Percentiles rank a stretch among this genome's conserved stretches.
Conservation (phyloP, 1,140 invertebrate species). For the Meloidogyne hapla region DNA sequence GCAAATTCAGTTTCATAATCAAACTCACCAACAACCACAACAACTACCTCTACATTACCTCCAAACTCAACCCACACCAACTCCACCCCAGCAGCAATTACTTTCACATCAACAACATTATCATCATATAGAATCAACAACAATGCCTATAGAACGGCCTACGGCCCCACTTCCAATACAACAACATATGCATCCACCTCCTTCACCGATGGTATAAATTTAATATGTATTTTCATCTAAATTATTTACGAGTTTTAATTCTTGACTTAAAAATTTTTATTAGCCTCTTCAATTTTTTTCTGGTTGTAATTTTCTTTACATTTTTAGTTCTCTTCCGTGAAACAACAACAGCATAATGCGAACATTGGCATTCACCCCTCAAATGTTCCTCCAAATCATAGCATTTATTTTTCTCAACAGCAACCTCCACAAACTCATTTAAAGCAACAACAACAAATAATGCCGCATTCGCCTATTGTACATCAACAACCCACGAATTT, state of each 20-base stretch:
- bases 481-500: neutral
- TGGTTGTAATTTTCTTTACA: no score
- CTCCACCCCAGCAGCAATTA: neutral
- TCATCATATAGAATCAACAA: conserved; percentile 11
- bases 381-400: conserved; percentile 3
- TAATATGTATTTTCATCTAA: neutral
- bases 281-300: neutral
- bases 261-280: no score
- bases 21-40: conserved; percentile 2
- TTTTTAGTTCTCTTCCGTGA: neutral
- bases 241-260: no score
- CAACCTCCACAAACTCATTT: neutral
- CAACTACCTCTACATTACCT: conserved; percentile 12
- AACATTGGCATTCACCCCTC: neutral
- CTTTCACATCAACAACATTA: neutral
- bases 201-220: conserved; percentile 6
- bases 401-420: neutral
- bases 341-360: conserved; percentile 9
- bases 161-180: conserved; percentile 3
- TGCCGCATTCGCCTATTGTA: neutral
- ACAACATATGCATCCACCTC: conserved; percentile 14
- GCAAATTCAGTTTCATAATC: conserved; percentile 10
- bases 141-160: conserved; percentile 8
- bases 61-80: neutral
- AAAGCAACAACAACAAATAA: neutral